A percentile compares a stretch with the other conserved stretches of the same genome.
Evolutionary conservation across 2,888 invertebrate genomes (phyloP).

Genomic region (Aproaerema taeniolella): DNA sequence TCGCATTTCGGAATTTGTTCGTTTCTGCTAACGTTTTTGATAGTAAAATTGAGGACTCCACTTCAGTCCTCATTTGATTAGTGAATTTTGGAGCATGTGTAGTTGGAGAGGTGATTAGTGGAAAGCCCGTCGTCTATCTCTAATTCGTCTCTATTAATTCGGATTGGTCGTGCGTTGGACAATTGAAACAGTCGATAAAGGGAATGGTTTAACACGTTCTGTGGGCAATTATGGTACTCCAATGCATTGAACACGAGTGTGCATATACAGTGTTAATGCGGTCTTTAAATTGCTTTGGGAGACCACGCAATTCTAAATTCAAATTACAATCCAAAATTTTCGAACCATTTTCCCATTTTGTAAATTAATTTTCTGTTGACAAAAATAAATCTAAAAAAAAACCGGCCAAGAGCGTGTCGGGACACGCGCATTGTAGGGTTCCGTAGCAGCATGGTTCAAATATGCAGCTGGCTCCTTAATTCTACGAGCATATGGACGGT

Average conservation of each 20-base stretch:
- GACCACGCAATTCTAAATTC: slow-evolving; percentile 28
- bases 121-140: slow-evolving; percentile 44
- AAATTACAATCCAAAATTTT: slow-evolving; percentile 23
- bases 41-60: slow-evolving; percentile 18
- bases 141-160: slow-evolving; percentile 54
- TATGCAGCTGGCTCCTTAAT: too few species aligned
- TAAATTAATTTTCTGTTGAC: slow-evolving; percentile 3
- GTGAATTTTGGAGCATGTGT: slow-evolving; percentile 32
- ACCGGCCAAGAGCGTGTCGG: too few species aligned
- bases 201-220: slow-evolving; percentile 55
- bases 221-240: slow-evolving; percentile 55
- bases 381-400: too few species aligned
- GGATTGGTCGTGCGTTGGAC: slow-evolving; percentile 51
- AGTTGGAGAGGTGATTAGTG: slow-evolving; percentile 52
- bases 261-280: slow-evolving; percentile 28
- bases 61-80: slow-evolving; percentile 37
- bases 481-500: too few species aligned
- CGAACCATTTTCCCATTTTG: slow-evolving; percentile 11
- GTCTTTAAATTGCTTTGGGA: slow-evolving; percentile 38
- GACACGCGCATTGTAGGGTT: too few species aligned
- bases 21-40: slow-evolving; percentile 20
- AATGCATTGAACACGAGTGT: slow-evolving; percentile 37
- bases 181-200: slow-evolving; percentile 51
- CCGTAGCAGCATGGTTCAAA: too few species aligned
- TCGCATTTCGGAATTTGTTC: slow-evolving; percentile 23